These are phyloP conservation scores for Lordiphosa stackelbergi DNA, from an alignment of 1,140 invertebrate species.

Conservation along the genomic window DNA sequence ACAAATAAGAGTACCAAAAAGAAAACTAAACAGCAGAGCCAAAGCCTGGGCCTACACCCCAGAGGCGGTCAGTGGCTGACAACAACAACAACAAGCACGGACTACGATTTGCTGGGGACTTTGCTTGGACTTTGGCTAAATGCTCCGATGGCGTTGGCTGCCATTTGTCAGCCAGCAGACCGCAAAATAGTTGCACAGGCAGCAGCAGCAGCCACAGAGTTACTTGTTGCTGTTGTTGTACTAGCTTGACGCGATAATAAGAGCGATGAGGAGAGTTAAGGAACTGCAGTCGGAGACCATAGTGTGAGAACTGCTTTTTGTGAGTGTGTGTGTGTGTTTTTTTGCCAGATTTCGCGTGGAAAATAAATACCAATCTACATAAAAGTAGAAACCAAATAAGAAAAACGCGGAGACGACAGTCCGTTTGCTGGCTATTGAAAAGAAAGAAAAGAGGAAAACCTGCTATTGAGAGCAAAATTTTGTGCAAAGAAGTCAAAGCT, in stretches of 20 bases:
- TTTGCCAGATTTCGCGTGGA: conserved; percentile 63
- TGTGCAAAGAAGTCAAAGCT: conserved; percentile 20
- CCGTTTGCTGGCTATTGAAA: conserved; percentile 47
- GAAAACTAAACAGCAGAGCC: background rate
- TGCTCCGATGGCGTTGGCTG: conserved; percentile 66
- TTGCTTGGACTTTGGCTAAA: conserved; percentile 64
- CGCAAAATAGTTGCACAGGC: conserved; percentile 68
- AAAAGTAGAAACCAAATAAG: conserved; percentile 73
- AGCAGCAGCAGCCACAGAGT: conserved; percentile 22
- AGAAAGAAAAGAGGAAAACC: conserved; percentile 44
- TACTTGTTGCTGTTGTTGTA: conserved; percentile 21
- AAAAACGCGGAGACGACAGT: conserved; percentile 56
- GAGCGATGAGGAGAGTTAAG: conserved; percentile 66
- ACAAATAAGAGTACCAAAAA: too few relatives aligned
- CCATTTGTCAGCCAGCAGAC: conserved; percentile 71
- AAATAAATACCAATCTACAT: conserved; percentile 75
- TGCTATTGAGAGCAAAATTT: conserved; percentile 54
- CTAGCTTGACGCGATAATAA: conserved; percentile 70
- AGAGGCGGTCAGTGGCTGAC: conserved; percentile 34
- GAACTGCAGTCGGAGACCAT: conserved; percentile 36
- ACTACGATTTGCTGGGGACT: conserved; percentile 10
- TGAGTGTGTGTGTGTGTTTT: conserved; percentile 21
- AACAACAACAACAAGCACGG: conserved; percentile 29
- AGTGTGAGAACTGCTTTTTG: conserved; percentile 63
- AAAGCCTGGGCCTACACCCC: conserved; percentile 22